phyloP scores from a whole-genome alignment of 2,113 vertebrate species.

The Chaetorhynchus papuensis region DNA sequence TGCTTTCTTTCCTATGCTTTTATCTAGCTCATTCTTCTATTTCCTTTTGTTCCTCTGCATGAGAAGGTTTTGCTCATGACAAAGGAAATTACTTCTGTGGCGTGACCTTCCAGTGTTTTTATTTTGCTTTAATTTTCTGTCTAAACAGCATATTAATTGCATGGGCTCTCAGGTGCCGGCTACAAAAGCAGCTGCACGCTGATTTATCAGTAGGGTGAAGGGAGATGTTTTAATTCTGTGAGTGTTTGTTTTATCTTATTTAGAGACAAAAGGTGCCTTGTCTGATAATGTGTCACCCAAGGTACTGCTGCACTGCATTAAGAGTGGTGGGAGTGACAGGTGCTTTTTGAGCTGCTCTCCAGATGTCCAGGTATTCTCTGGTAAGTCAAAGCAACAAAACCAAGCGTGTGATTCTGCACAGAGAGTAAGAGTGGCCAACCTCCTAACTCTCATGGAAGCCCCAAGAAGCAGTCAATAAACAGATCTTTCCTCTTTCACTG shows the following conservation, averaged over 20 bases:
- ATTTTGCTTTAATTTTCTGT: not conserved
- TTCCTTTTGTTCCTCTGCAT: conserved; percentile 46
- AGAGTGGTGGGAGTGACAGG: conserved; percentile 85
- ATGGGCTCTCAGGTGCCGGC: not conserved
- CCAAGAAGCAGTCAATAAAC: not conserved
- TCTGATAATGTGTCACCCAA: conserved; percentile 68
- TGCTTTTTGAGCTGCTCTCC: conserved; percentile 91
- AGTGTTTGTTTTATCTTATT: conserved; percentile 77
- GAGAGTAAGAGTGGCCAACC: not conserved
- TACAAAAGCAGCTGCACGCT: not conserved
- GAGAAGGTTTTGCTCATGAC: not conserved
- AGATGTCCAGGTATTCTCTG: conserved; percentile 84
- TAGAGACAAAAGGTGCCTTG: conserved; percentile 83
- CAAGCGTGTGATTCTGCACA: not conserved
- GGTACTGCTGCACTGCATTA: conserved; percentile 85
- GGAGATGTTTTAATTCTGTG: conserved; percentile 34
- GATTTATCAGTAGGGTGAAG: not conserved
- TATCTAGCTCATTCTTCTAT: conserved; percentile 22
- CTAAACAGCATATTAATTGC: not conserved
- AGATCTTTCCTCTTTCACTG: not conserved
- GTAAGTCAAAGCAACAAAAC: conserved; percentile 73
- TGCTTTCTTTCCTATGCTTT: conserved; percentile 71
- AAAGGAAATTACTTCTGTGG: not conserved
- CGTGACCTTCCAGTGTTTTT: not conserved
- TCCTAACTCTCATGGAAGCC: not conserved